phyloP scores from a whole-genome alignment of 2,888 invertebrate genomes.

The Trichopoda pennipes region DNA sequence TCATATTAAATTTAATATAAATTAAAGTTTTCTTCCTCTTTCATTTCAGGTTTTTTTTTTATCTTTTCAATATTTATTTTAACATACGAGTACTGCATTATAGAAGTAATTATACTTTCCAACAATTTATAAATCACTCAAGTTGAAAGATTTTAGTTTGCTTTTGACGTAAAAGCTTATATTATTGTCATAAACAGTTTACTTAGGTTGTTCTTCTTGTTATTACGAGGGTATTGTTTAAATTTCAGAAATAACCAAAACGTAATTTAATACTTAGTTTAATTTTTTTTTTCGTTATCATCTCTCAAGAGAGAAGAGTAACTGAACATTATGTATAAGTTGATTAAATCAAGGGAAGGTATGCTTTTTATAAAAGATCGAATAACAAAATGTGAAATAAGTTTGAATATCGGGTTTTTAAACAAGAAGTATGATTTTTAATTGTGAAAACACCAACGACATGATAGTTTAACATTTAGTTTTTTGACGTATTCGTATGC shows the following conservation, averaged over 20 bases:
- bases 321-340: constrained; percentile 30
- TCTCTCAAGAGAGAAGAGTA: constrained; percentile 14
- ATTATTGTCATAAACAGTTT: constrained; percentile 58
- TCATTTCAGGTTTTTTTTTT: background rate
- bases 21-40: constrained; percentile 17
- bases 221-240: background rate
- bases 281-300: background rate
- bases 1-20: constrained; percentile 41
- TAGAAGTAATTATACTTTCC: constrained; percentile 5
- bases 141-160: constrained; percentile 63
- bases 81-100: background rate
- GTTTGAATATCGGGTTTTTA: no score
- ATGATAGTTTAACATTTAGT: no score
- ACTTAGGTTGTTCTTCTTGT: constrained; percentile 16
- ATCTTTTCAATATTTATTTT: background rate
- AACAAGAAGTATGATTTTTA: no score
- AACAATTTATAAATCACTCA: constrained; percentile 62
- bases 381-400: no score
- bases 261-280: constrained; percentile 49
- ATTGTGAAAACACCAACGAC: no score
- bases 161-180: constrained; percentile 66
- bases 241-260: constrained; percentile 33
- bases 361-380: background rate
- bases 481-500: no score
- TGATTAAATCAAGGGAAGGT: constrained; percentile 26